Evolutionary conservation across 2,797 vertebrate genomes (phyloP).

Genomic region (Chrysocyon brachyurus): DNA sequence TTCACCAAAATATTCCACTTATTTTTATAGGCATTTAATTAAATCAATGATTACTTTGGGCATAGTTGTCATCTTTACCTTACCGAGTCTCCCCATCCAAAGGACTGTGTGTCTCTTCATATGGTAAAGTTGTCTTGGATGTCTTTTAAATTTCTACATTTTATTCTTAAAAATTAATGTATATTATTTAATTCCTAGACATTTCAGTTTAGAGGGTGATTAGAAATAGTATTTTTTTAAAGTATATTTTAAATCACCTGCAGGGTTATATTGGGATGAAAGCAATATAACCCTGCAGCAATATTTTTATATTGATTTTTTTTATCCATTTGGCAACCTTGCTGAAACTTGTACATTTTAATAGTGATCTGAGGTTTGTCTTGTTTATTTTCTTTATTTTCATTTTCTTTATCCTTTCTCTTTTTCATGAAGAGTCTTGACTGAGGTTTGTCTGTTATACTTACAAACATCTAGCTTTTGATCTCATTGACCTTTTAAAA

Average conservation of each 20-base stretch:
- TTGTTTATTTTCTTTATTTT: too few species aligned
- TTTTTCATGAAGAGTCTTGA: background rate
- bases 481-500: background rate
- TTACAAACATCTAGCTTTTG: background rate
- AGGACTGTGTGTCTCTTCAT: background rate
- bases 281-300: background rate
- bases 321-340: background rate
- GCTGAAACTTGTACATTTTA: background rate
- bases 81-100: background rate
- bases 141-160: background rate
- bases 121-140: background rate
- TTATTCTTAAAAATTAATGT: background rate
- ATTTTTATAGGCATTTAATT: background rate
- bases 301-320: background rate
- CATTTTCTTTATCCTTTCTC: background rate
- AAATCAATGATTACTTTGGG: background rate
- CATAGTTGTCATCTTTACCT: background rate
- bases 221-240: background rate
- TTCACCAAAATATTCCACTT: background rate
- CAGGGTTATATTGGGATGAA: background rate
- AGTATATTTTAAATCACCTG: background rate
- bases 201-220: background rate
- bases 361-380: background rate
- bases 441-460: background rate
- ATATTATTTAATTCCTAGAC: background rate